phyloP scores from a whole-genome alignment of 2,113 vertebrate genomes.

The Suncus etruscus region DNA sequence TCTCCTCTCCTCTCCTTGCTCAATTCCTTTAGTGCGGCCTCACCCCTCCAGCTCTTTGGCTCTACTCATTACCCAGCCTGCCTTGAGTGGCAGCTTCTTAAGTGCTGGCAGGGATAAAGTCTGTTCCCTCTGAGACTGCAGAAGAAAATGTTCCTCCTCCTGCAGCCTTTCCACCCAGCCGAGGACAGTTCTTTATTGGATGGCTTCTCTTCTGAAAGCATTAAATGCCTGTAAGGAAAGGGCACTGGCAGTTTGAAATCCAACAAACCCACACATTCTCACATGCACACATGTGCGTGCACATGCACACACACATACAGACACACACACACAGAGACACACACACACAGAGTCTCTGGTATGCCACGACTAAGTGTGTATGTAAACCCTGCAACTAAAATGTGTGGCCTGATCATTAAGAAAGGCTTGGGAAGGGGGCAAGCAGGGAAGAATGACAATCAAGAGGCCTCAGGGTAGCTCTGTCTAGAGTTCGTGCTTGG shows the following conservation, averaged over 20 bases:
- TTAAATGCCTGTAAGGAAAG: not conserved
- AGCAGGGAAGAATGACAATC: too few relatives aligned
- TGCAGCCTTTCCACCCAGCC: not conserved
- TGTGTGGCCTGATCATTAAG: too few relatives aligned
- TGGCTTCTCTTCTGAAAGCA: slow-evolving; percentile 45
- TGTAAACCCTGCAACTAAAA: not conserved
- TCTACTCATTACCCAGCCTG: not conserved
- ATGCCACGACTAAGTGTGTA: not conserved
- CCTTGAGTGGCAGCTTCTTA: not conserved
- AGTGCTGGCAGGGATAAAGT: not conserved
- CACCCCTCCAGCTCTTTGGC: not conserved
- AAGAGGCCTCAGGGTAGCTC: too few relatives aligned
- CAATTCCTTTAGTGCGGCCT: not conserved
- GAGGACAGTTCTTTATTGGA: slow-evolving; percentile 7
- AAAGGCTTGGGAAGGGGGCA: too few relatives aligned
- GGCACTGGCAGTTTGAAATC: not conserved
- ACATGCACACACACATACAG: too few relatives aligned
- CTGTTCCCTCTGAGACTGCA: not conserved
- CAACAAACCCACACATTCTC: too few relatives aligned
- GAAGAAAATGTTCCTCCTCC: not conserved
- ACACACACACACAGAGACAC: too few relatives aligned
- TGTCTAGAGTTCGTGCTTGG: too few relatives aligned
- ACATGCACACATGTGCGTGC: too few relatives aligned
- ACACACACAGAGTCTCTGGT: too few relatives aligned
- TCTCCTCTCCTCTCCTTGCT: too few relatives aligned